Percentiles rank a stretch among this genome's conserved stretches.
Evolutionary conservation across 2,113 vertebrate species (phyloP).

Genomic region (Ochotona princeps): DNA sequence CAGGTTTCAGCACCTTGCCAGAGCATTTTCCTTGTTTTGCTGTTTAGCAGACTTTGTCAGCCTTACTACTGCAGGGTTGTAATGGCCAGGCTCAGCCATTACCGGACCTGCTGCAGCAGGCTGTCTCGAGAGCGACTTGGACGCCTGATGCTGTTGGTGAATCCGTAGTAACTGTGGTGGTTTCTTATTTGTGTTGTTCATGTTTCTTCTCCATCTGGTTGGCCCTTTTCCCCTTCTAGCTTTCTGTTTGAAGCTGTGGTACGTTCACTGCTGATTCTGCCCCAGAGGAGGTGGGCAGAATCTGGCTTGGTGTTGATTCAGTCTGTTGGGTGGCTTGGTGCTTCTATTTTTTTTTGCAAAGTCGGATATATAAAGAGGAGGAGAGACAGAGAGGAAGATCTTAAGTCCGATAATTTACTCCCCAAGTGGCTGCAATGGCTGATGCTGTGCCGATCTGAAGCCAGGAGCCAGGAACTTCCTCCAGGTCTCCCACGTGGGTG

Average conservation of each 20-base stretch:
- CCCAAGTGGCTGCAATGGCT: too few species aligned
- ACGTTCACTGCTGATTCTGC: slow-evolving; percentile 93
- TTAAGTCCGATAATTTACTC: too few species aligned
- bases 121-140: slow-evolving; percentile 95
- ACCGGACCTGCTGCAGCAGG: slow-evolving; percentile 92
- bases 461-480: too few species aligned
- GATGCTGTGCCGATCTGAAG: too few species aligned
- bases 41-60: slow-evolving; percentile 95
- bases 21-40: slow-evolving; percentile 90
- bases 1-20: not conserved
- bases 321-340: too few species aligned
- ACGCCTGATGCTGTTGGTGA: slow-evolving; percentile 93
- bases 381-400: too few species aligned
- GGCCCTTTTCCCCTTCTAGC: slow-evolving; percentile 94
- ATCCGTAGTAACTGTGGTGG: slow-evolving; percentile 85
- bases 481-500: too few species aligned
- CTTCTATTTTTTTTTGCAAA: too few species aligned
- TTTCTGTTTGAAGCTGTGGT: slow-evolving; percentile 94
- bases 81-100: slow-evolving; percentile 95
- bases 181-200: slow-evolving; percentile 94
- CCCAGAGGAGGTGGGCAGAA: slow-evolving; percentile 91
- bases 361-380: too few species aligned
- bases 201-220: slow-evolving; percentile 90
- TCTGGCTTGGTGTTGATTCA: slow-evolving; percentile 87
- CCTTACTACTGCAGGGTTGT: slow-evolving; percentile 94